Evolutionary conservation across 2,797 vertebrate species (phyloP).

Genomic region (Falco concolor): DNA sequence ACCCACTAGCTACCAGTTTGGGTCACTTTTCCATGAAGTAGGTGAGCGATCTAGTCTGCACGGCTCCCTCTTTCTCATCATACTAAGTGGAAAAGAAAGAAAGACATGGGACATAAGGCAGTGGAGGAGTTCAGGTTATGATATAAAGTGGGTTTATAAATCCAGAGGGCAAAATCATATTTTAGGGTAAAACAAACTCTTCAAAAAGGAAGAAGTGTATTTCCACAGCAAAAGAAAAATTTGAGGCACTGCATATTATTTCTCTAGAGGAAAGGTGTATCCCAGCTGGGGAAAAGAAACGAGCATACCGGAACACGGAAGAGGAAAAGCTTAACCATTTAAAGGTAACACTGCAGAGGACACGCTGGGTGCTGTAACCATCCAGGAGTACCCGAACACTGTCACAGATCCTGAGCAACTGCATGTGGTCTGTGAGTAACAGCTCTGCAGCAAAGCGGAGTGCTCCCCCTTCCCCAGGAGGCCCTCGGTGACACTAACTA

Average conservation of each 20-base stretch:
- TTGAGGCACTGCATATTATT: neutral
- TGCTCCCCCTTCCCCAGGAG: neutral
- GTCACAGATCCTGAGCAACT: neutral
- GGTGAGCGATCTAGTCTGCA: neutral
- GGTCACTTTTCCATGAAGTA: neutral
- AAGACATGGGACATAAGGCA: neutral
- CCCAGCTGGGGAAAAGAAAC: neutral
- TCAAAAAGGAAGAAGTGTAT: neutral
- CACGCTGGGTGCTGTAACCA: neutral
- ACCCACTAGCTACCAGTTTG: neutral
- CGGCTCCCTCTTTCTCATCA: neutral
- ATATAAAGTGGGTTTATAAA: neutral
- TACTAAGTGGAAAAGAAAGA: neutral
- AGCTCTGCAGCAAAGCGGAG: neutral
- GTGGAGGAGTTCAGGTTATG: neutral
- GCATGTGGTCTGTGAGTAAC: neutral
- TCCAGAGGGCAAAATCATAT: neutral
- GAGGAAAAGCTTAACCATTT: neutral
- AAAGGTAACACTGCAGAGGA: neutral
- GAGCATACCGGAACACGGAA: neutral
- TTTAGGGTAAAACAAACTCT: neutral
- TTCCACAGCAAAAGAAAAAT: neutral
- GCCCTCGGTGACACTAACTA: neutral
- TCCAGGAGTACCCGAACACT: neutral
- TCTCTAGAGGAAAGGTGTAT: neutral